Percentiles rank a stretch among this genome's conserved stretches.
These are phyloP conservation scores for Callimorpha dominula DNA, from an alignment of 2,888 invertebrate genomes.

Conservation along the genomic window DNA sequence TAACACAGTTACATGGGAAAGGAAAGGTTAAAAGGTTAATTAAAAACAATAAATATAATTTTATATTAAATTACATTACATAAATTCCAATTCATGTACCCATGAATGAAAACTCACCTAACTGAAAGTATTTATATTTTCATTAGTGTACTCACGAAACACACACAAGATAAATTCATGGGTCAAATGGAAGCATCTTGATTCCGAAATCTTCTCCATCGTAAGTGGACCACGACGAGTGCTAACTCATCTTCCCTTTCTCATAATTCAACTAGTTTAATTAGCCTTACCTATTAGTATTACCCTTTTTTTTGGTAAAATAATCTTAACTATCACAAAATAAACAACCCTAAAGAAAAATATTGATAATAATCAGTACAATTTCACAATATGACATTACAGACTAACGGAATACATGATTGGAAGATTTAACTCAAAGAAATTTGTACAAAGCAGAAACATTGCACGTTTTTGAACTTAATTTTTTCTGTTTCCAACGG, in stretches of 20 bases:
- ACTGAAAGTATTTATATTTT: not conserved
- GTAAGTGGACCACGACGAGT: no score
- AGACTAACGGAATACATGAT: not conserved
- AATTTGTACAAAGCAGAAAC: not conserved
- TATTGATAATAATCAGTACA: not conserved
- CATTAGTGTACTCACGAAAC: no score
- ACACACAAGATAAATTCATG: no score
- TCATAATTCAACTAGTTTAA: no score
- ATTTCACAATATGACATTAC: not conserved
- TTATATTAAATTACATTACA: not conserved
- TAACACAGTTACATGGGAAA: not conserved
- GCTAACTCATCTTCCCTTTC: no score
- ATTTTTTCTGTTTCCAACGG: not conserved
- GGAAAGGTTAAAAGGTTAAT: not conserved
- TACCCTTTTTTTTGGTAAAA: no score
- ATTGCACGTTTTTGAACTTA: not conserved
- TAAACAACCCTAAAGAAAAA: no score
- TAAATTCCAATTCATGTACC: not conserved
- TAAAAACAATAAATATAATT: not conserved
- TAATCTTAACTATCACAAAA: no score
- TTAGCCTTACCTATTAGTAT: no score
- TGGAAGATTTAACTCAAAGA: not conserved
- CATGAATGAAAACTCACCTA: not conserved
- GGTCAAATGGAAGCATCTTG: no score
- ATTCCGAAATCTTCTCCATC: no score